These are phyloP conservation scores for Melierax canorus DNA, from an alignment of 2,113 vertebrate genomes.

Conservation along the genomic window DNA sequence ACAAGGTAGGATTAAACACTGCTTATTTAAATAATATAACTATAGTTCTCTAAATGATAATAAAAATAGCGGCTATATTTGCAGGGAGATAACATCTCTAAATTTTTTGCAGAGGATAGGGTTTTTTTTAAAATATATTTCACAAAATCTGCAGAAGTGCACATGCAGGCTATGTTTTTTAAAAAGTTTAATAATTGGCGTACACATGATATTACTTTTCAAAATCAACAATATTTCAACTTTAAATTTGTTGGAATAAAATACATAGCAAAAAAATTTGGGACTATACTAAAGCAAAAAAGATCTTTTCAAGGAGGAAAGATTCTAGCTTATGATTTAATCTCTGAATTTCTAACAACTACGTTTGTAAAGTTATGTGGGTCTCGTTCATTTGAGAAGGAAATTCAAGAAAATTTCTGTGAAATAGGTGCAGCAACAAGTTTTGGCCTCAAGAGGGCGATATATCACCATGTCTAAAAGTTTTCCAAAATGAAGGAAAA, in stretches of 20 bases:
- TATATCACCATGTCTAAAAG: neutral
- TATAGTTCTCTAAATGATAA: neutral
- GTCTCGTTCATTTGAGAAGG: neutral
- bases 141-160: neutral
- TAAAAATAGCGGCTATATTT: neutral
- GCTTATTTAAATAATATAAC: neutral
- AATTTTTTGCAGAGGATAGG: neutral
- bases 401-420: neutral
- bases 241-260: neutral
- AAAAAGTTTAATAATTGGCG: neutral
- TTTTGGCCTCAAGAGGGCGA: constrained; percentile 63
- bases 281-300: neutral
- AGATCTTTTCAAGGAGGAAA: neutral
- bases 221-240: neutral
- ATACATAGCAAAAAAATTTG: neutral
- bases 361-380: neutral
- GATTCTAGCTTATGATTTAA: neutral
- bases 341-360: neutral
- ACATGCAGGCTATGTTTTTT: neutral
- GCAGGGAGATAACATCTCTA: neutral
- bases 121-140: neutral
- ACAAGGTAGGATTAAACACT: neutral
- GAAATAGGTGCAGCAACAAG: neutral
- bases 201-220: neutral
- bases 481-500: neutral